Base-by-base conservation (phyloP, 2,888 invertebrate species). In the Agriotes lineatus region DNA sequence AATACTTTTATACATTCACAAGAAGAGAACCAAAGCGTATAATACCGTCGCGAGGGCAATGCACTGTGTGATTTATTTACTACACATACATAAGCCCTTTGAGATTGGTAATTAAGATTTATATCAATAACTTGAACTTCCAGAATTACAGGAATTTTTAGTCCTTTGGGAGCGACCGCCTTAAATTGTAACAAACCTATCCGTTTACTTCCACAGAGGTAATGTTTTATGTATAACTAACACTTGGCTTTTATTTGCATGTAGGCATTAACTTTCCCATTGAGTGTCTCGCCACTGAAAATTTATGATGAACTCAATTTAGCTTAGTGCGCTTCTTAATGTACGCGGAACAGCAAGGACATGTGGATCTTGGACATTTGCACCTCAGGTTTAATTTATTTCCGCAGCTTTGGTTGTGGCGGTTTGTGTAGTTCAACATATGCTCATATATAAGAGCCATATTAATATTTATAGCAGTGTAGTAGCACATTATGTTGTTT, bases 301-400 rank as follows among this genome's bases (percentile, higher is more conserved):
- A 58, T 64, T 64, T 64, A 64, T 58, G 48, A 48, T 20, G 37
- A 37, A 58, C 64, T 64, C 64, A 37, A 45, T 57, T 64, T 64
- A 58, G 54, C 35, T 48, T 48, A 48, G 48, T 25, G 12, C 12
- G 37, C 52, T 37, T 52, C 37, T 59, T 58, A 58, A 42, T 7
- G n/a, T 37, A 44, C 42, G 25, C 12, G 37, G 56, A 37, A 56
- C 19, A 12, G 20, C 48, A 14, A 14, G 14, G 48, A 48, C 48
- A 22, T 48, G 48, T 22, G 22, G 25, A 48, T 25, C 22, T 48
- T 14, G 22, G 48, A 33, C 52, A 33, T 52, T 52, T 52, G 52
- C 52, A 52, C 52, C 52, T 52, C 52, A 52, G 1, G 33, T 52
- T 33, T 62, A 52, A 62, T 62, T 62, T 54, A 62, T 62, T 48